Conservation (phyloP, 2,113 vertebrate genomes). For the Atherinomorus stipes region DNA sequence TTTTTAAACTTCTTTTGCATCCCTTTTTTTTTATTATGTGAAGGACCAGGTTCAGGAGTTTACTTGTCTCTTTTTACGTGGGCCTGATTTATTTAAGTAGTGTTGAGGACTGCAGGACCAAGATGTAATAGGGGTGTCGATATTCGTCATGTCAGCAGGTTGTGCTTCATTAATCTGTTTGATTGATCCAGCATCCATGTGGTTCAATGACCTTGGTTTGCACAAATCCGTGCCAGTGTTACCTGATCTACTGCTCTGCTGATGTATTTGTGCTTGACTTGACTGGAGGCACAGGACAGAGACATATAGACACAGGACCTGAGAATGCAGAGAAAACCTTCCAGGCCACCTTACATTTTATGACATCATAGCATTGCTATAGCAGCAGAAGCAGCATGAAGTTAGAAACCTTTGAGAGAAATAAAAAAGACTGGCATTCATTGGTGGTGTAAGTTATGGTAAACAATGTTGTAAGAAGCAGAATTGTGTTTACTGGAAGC, state of each 20-base stretch:
- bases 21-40: conserved; percentile 21
- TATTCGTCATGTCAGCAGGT: conserved; percentile 75
- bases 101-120: conserved; percentile 47
- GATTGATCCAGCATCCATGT: conserved; percentile 71
- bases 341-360: not conserved
- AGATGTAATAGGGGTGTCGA: conserved; percentile 65
- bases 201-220: conserved; percentile 71
- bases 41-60: conserved; percentile 55
- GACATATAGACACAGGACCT: conserved; percentile 28
- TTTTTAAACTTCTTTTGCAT: conserved; percentile 1
- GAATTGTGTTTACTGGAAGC: too few relatives aligned
- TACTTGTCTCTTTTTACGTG: conserved; percentile 39
- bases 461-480: too few relatives aligned
- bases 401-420: not conserved
- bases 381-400: conserved; percentile 3
- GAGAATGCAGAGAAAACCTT: not conserved
- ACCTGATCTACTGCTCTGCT: conserved; percentile 58
- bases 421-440: too few relatives aligned
- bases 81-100: conserved; percentile 56
- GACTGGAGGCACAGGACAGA: conserved; percentile 49
- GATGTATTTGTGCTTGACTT: conserved; percentile 57
- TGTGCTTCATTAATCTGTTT: conserved; percentile 73
- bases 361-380: not conserved
- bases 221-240: conserved; percentile 58
- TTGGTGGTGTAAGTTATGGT: too few relatives aligned